These are phyloP conservation scores for Brachionus paranguensis DNA, from an alignment of 1,140 invertebrate genomes.

Conservation along the genomic window DNA sequence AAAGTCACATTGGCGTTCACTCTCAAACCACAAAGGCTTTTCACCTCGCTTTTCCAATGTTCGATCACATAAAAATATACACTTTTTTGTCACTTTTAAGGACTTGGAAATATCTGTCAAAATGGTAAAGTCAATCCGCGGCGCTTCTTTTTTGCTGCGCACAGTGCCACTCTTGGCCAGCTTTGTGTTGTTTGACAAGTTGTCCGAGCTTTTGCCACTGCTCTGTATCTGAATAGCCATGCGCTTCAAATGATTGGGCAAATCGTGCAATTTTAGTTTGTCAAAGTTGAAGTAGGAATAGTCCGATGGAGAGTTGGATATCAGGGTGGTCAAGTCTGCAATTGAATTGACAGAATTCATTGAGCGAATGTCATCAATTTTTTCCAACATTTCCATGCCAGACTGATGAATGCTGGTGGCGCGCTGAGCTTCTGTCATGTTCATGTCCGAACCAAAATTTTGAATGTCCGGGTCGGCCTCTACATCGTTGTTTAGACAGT, in stretches of 20 bases:
- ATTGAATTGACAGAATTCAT: neutral
- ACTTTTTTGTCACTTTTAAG: constrained; percentile 10
- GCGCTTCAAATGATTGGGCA: constrained; percentile 19
- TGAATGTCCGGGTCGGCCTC: neutral
- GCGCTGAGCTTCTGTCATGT: neutral
- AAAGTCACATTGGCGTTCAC: constrained; percentile 14
- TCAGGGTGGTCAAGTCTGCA: constrained; percentile 28
- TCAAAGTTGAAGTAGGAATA: constrained; percentile 38
- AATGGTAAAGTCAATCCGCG: constrained; percentile 11
- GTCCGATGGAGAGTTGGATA: constrained; percentile 28
- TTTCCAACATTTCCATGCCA: constrained; percentile 18
- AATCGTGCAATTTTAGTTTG: constrained; percentile 20
- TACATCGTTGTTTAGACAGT: neutral
- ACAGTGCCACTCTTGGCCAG: constrained; percentile 3
- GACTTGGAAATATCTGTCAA: neutral
- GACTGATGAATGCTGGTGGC: neutral
- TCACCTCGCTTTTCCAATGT: constrained; percentile 32
- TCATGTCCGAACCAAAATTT: neutral
- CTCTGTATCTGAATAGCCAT: constrained; percentile 28
- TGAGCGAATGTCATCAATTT: constrained; percentile 22
- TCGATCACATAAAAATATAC: constrained; percentile 11
- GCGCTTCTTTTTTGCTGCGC: constrained; percentile 28
- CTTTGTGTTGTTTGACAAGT: neutral
- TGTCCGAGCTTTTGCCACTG: neutral
- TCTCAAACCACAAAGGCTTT: neutral